Conservation (phyloP, 2,113 vertebrate genomes). For the Colistium nudipinnis region DNA sequence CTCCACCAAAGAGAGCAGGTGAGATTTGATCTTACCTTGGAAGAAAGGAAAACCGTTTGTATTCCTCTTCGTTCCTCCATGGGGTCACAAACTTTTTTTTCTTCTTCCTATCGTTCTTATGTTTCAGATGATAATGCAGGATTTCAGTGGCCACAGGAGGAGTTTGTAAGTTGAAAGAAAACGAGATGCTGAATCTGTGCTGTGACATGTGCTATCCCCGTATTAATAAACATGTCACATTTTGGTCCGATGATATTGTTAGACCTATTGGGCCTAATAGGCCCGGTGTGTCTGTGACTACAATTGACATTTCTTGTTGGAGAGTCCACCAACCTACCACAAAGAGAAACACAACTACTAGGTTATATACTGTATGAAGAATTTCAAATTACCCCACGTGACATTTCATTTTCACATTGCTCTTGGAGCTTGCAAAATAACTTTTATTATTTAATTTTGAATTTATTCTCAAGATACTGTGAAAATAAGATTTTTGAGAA, state of each 20-base stretch:
- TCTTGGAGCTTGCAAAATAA: no score
- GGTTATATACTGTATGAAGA: no score
- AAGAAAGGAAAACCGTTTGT: background rate
- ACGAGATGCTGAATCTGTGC: background rate
- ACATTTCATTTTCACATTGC: no score
- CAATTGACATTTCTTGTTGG: background rate
- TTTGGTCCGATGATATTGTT: background rate
- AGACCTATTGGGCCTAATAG: background rate
- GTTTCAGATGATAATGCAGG: constrained; percentile 65
- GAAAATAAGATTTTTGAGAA: no score
- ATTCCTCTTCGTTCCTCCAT: background rate
- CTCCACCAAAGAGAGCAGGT: constrained; percentile 75
- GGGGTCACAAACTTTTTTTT: background rate
- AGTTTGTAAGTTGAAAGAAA: constrained; percentile 75
- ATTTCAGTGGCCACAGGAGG: constrained; percentile 74
- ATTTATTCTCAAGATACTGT: no score
- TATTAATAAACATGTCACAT: background rate
- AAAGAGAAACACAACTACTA: background rate
- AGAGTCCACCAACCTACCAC: background rate
- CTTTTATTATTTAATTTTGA: no score
- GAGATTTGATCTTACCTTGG: constrained; percentile 1
- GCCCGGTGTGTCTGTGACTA: background rate
- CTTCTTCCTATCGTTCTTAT: background rate
- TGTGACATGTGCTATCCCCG: background rate
- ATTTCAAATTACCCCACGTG: no score